These are phyloP conservation scores for Drosophila nannoptera DNA, from an alignment of 1,140 invertebrate species.

Conservation along the genomic window DNA sequence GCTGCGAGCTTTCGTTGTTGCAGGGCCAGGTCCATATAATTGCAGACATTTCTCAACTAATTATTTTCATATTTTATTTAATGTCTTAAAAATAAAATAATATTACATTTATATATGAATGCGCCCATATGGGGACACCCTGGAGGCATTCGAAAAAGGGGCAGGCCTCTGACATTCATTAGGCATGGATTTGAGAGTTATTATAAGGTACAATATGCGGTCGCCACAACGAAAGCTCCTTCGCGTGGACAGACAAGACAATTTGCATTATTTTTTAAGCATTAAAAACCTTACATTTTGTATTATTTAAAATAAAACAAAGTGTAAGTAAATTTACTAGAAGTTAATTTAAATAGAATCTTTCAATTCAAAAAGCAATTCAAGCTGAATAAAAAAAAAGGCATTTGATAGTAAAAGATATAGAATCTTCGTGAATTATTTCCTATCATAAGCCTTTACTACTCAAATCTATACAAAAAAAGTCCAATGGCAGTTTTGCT, in stretches of 20 bases:
- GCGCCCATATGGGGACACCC: not conserved
- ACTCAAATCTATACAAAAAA: constrained; percentile 1
- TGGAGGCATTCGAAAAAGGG: constrained; percentile 6
- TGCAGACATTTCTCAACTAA: constrained; percentile 43
- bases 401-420: not conserved
- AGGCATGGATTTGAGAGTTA: not conserved
- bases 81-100: constrained; percentile 26
- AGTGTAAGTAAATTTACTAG: too few relatives aligned
- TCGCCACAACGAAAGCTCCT: not conserved
- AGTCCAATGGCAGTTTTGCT: not conserved
- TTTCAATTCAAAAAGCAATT: too few relatives aligned
- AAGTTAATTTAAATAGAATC: too few relatives aligned
- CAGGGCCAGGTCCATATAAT: constrained; percentile 49
- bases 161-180: constrained; percentile 32
- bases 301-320: too few relatives aligned
- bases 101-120: constrained; percentile 2
- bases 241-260: not conserved
- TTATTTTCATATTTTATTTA: constrained; percentile 60
- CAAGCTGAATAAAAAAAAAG: not conserved
- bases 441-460: not conserved
- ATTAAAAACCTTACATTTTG: too few relatives aligned
- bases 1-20: constrained; percentile 21
- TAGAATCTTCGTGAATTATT: not conserved
- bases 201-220: constrained; percentile 5
- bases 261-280: not conserved